phyloP scores from a whole-genome alignment of 2,797 vertebrate species.

The Channa striata region DNA sequence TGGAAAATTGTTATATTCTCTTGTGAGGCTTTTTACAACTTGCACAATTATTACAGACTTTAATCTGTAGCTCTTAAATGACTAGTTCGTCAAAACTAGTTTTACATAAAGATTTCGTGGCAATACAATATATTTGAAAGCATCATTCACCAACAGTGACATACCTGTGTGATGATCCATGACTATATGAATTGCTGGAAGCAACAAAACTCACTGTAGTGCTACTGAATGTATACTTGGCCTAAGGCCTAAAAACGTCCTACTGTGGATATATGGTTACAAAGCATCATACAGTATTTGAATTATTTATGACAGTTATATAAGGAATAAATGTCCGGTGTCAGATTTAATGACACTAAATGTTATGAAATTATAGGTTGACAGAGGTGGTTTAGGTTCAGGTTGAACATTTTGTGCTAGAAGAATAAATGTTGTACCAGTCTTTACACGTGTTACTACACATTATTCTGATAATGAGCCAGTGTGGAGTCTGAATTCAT shows the following conservation, averaged over 20 bases:
- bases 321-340: constrained; percentile 38
- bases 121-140: neutral
- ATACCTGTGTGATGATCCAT: neutral
- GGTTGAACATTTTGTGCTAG: neutral
- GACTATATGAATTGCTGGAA: neutral
- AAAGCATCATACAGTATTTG: constrained; percentile 21
- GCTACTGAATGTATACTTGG: constrained; percentile 10
- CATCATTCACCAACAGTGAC: neutral
- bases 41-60: neutral
- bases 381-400: constrained; percentile 10
- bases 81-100: neutral
- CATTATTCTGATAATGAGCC: neutral
- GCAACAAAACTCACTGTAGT: neutral
- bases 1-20: too few species aligned
- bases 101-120: neutral
- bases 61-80: neutral
- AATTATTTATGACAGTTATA: constrained; percentile 46
- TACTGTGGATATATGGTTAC: constrained; percentile 33
- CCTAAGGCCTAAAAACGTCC: constrained; percentile 16
- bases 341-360: constrained; percentile 37
- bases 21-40: neutral
- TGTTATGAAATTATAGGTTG: constrained; percentile 28
- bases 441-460: neutral
- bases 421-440: neutral
- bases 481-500: neutral